Percentiles rank a stretch among this genome's conserved stretches.
Conservation (phyloP, 2,888 invertebrate genomes). For the Cantharis nigra region DNA sequence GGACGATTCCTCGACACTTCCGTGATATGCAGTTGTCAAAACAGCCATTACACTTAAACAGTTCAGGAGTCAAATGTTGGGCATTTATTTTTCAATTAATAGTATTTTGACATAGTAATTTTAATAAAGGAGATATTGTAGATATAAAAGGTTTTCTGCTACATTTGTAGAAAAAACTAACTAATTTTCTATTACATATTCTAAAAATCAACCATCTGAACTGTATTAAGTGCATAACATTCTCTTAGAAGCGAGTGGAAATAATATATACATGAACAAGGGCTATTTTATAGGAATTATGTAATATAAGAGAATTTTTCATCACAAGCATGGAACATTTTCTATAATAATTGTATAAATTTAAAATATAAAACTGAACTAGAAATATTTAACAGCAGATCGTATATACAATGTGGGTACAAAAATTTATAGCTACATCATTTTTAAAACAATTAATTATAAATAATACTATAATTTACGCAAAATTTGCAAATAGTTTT, state of each 20-base stretch:
- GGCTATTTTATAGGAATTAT: constrained; percentile 30
- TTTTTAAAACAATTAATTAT: constrained; percentile 8
- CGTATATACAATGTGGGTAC: constrained; percentile 29
- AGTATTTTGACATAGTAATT: not conserved
- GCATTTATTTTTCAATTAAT: not conserved
- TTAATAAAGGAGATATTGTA: constrained; percentile 1
- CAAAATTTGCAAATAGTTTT: constrained; percentile 7
- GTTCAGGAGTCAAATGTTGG: constrained; percentile 29
- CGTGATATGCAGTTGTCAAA: constrained; percentile 52
- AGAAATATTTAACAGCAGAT: constrained; percentile 28
- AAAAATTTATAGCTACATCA: constrained; percentile 21
- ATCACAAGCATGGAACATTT: constrained; percentile 31
- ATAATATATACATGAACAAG: constrained; percentile 27
- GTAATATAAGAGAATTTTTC: constrained; percentile 27
- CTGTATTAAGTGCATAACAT: constrained; percentile 48
- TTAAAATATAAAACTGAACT: constrained; percentile 30
- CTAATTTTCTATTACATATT: not conserved
- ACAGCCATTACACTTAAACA: constrained; percentile 38
- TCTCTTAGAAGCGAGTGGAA: constrained; percentile 29
- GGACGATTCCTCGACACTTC: constrained; percentile 53
- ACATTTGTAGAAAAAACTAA: constrained; percentile 8
- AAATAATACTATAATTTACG: constrained; percentile 10
- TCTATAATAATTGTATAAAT: constrained; percentile 26
- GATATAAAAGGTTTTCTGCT: constrained; percentile 14
- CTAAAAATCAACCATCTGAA: constrained; percentile 42